Base-by-base conservation (phyloP, 2,888 invertebrate species). In the Himalopsyche anomala region DNA sequence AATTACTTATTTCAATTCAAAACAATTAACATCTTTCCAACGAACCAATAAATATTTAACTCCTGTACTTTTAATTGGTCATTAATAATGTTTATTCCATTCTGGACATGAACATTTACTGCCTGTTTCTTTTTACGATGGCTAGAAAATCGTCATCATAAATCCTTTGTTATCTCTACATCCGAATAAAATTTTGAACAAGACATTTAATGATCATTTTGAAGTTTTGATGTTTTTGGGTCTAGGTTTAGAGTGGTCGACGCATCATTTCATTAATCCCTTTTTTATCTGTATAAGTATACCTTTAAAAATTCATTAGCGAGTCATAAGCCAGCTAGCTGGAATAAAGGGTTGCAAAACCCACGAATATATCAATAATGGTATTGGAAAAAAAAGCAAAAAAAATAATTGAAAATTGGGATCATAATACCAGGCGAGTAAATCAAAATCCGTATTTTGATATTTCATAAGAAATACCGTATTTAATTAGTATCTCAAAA, bases 81-180 rank as follows among this genome's bases (percentile, higher is more conserved):
- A 62, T 62, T 28, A 62, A 62, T 62, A 28, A 62, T 62, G 62
- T 62, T 62, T 8, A 62, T 62, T 62, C 28, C 62, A 19, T 62
- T 19, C 62, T 62, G 62, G 56, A 62, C 62, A 62, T 62, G 62
- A 62, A 62, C 62, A 62, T 62, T 62, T 62, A 62, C 28, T 62
- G 62, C 62, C 62, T 62, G n/a, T 62, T 62, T 62, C 28, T 11
- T n/a, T 62, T 62, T 19, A 62, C 62, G 62, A 62, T 3, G 28
- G 19, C 19, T 19, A 28, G 62, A 62, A 62, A 19, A 62, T 62
- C 62, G 62, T 62, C 62, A 62, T 62, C 62, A 11, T 62, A 62
- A 62, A 62, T 62, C 19, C 62, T 62, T 62, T 62, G 62, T 62
- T 19, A 62, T 62, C 62, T 28, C 8, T 8, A n/a, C 62, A 28